Evolutionary conservation across 2,888 invertebrate genomes (phyloP), one percentile per base, ranked within the genome.

Genomic region (Hydrotaea diabolus): DNA sequence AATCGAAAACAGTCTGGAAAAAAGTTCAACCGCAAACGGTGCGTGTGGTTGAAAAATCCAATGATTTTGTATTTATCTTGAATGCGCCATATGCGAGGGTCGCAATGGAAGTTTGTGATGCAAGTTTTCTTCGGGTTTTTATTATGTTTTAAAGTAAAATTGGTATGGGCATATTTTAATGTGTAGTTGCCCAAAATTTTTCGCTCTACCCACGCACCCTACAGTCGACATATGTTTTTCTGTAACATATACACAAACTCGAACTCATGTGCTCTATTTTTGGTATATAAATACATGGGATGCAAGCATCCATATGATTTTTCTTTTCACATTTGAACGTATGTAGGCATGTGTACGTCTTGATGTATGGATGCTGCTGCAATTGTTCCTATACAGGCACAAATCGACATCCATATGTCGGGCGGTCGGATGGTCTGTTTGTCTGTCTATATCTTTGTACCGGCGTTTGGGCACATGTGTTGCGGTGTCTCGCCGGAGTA

Each of bases 11-110:
- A 53, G 75, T 71, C 49, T 75, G 39, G 77, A 69, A 55, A 46
- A 43, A 75, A 36, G 57, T 75, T 26, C 74, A 69, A 78, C 78
- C 80, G 57, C 80, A 73, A 85, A 87, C 89, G 86, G 89, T 88
- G 89, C 90, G 89, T 90, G 91, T 89, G 91, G 90, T 89, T 91
- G 88, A 64, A 72, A n/a, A 80, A 86, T 86, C 85, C 80, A 82
- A 84, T 85, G 62, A 83, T 64, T 64, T 71, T 69, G 87, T 89
- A 87, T 90, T 89, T 88, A 88, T 88, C 89, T 90, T 88, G 87
- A 86, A 88, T 88, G 89, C 88, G 88, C 15, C n/a, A n/a, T n/a
- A 86, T 89, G 86, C 87, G 87, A 39, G 46, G 39, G 17, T 4
- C 31, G 23, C 21, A 43, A 13, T 43, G 13, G 36, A 43, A 66